Conservation (phyloP, 2,888 invertebrate species). For the Rotaria socialis region DNA sequence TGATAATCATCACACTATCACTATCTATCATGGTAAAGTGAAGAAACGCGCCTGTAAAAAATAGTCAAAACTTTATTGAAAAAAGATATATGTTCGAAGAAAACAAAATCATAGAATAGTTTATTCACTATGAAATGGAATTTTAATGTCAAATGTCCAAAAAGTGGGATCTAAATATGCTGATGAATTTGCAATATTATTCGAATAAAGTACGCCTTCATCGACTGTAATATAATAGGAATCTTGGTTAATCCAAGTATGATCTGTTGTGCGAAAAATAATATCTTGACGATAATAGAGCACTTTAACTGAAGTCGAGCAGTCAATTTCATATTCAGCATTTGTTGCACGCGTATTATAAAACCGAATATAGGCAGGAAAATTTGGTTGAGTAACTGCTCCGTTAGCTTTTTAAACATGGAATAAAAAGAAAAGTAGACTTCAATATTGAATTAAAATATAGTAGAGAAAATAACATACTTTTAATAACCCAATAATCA, state of each 20-base stretch:
- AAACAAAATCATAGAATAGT: background rate
- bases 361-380: background rate
- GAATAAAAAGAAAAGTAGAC: background rate
- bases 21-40: background rate
- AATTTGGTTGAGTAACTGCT: background rate
- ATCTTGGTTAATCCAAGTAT: background rate
- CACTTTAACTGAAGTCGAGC: background rate
- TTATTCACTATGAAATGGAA: background rate
- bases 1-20: background rate
- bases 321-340: background rate
- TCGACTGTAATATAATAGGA: background rate
- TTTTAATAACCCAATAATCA: background rate
- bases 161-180: background rate
- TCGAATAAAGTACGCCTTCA: conserved; percentile 32
- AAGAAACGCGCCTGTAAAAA: background rate
- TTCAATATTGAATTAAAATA: background rate
- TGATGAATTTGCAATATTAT: background rate
- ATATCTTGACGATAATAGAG: background rate
- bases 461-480: background rate
- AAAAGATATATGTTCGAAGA: background rate
- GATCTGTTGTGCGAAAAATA: background rate
- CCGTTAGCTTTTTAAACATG: background rate
- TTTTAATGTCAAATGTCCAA: background rate
- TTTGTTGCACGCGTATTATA: background rate
- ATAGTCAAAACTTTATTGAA: background rate